Evolutionary conservation across 2,113 vertebrate genomes (phyloP).

Genomic region (Sigmodon hispidus): DNA sequence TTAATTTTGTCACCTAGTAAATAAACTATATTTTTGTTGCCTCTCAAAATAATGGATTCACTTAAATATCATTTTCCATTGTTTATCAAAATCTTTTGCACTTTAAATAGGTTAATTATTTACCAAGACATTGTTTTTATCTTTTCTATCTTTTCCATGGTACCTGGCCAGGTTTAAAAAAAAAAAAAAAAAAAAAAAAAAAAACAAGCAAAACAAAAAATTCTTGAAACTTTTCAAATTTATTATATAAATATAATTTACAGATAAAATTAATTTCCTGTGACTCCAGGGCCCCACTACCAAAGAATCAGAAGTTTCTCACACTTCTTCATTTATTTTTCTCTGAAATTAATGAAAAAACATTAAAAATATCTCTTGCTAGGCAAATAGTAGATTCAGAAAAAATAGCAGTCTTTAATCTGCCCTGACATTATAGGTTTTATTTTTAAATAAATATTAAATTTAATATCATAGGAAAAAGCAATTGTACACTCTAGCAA

Average conservation of each 20-base stretch:
- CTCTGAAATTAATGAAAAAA: neutral
- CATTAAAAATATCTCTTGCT: neutral
- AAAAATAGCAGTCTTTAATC: neutral
- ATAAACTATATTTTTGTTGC: neutral
- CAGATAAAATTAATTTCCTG: neutral
- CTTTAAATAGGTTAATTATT: neutral
- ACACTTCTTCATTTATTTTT: neutral
- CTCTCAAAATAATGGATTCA: neutral
- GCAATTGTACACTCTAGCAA: neutral
- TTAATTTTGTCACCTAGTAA: neutral
- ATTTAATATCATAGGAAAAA: neutral
- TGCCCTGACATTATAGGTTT: neutral
- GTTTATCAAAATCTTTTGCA: neutral
- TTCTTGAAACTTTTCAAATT: neutral
- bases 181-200: too few relatives aligned
- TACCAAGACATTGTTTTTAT: neutral
- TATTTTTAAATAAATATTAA: neutral
- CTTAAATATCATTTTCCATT: neutral
- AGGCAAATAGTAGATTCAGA: neutral
- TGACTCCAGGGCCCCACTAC: neutral
- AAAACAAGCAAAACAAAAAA: too few relatives aligned
- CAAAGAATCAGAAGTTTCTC: neutral
- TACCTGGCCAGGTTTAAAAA: fast-evolving
- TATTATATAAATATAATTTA: neutral
- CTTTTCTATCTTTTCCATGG: too few relatives aligned